These are phyloP conservation scores for Empidonax traillii DNA, from an alignment of 2,113 vertebrate genomes.

Conservation along the genomic window DNA sequence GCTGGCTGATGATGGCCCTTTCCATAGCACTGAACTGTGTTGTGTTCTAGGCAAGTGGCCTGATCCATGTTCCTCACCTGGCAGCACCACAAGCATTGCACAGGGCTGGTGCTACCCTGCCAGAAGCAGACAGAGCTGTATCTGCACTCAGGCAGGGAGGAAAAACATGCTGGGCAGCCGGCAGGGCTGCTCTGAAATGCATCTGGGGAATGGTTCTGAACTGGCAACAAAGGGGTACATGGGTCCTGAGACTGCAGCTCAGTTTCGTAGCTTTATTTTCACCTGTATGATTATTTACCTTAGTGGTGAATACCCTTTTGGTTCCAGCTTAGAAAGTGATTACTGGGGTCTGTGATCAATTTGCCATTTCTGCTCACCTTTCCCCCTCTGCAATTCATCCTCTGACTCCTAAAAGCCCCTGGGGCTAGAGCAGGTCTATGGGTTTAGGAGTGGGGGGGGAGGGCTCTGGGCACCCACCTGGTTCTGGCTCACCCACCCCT, in stretches of 20 bases:
- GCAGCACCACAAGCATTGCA: neutral
- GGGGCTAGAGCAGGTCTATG: neutral
- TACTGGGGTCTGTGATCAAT: neutral
- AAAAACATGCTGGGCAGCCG: neutral
- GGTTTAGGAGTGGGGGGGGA: too few relatives aligned
- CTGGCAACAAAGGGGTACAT: fast-evolving
- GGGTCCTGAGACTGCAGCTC: neutral
- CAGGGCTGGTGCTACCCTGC: neutral
- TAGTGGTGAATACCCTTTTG: neutral
- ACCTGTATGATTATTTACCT: neutral
- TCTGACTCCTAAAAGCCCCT: neutral
- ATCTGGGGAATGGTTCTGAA: neutral
- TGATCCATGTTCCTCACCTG: neutral
- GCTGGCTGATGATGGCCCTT: fast-evolving
- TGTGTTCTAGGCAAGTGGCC: neutral
- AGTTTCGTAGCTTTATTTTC: neutral
- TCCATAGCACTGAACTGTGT: neutral
- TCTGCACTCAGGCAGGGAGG: fast-evolving
- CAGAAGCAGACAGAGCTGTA: neutral
- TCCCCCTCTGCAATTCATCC: neutral
- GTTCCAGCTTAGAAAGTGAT: constrained; percentile 1
- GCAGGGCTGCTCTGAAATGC: neutral
- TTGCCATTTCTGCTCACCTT: neutral
- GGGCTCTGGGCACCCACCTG: neutral
- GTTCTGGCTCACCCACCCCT: neutral